A percentile compares a stretch with the other conserved stretches of the same genome.
Evolutionary conservation across 2,797 vertebrate genomes (phyloP).

Genomic region (Xiphorhynchus erythropygius): DNA sequence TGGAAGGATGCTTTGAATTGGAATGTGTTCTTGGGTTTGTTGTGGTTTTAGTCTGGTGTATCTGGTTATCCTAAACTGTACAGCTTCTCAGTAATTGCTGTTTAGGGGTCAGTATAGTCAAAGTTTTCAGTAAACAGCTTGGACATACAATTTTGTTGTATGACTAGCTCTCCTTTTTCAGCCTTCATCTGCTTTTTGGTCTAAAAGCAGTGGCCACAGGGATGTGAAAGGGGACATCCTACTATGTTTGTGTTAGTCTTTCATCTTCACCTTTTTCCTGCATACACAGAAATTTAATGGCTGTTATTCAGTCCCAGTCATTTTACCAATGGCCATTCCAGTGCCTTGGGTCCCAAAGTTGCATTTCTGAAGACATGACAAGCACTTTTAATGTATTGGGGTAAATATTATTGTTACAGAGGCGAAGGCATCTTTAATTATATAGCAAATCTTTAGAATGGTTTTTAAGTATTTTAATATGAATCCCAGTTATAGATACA

Average conservation of each 20-base stretch:
- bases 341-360: not conserved
- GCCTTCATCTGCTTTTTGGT: not conserved
- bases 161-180: not conserved
- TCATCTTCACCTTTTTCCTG: not conserved
- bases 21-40: not conserved
- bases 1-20: not conserved
- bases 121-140: not conserved
- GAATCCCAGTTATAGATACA: not conserved
- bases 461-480: conserved; percentile 40
- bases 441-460: not conserved
- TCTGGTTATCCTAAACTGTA: not conserved
- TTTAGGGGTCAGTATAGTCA: not conserved
- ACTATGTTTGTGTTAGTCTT: not conserved
- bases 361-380: not conserved
- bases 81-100: not conserved
- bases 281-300: not conserved
- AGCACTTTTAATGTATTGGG: not conserved
- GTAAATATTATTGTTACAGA: not conserved
- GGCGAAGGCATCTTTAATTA: not conserved
- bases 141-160: rapidly evolving
- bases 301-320: not conserved
- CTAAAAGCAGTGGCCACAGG: not conserved
- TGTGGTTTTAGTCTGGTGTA: not conserved
- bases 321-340: not conserved
- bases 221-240: not conserved